These are phyloP conservation scores for Rhodinocichla rosea DNA, from an alignment of 2,113 vertebrate genomes.

Conservation along the genomic window DNA sequence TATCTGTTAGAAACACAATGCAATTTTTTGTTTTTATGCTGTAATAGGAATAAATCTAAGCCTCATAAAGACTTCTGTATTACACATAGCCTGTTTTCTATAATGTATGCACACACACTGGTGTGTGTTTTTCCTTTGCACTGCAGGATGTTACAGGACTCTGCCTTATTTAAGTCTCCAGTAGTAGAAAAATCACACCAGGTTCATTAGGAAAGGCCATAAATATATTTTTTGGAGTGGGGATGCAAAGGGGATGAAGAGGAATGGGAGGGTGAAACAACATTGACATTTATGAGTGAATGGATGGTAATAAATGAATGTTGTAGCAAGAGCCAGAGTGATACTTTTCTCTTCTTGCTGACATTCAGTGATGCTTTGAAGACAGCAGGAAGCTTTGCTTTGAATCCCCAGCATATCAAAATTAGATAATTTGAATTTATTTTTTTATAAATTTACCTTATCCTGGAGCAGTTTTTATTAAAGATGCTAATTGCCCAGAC, in stretches of 20 bases:
- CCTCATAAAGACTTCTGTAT: conserved; percentile 11
- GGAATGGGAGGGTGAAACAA: neutral
- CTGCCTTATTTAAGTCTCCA: conserved; percentile 28
- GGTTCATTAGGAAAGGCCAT: neutral
- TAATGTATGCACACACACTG: neutral
- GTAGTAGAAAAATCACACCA: neutral
- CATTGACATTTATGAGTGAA: conserved; percentile 13
- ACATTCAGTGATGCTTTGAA: conserved; percentile 57
- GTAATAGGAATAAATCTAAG: conserved; percentile 43
- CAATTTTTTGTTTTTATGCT: conserved; percentile 27
- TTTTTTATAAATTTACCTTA: conserved; percentile 55
- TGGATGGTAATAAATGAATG: neutral
- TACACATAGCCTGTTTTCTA: neutral
- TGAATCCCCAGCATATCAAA: conserved; percentile 39
- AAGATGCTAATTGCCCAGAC: conserved; percentile 61
- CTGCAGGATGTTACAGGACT: neutral
- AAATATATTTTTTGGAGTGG: neutral
- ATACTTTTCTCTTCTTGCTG: conserved; percentile 9
- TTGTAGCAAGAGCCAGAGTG: neutral
- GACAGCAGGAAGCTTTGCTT: conserved; percentile 46
- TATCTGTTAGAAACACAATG: conserved; percentile 27
- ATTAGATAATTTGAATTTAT: conserved; percentile 33
- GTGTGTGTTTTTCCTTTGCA: neutral
- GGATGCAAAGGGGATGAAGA: neutral
- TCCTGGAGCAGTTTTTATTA: conserved; percentile 66